These are phyloP conservation scores for Thymelicus lineola DNA, from an alignment of 2,888 invertebrate species.

Conservation along the genomic window DNA sequence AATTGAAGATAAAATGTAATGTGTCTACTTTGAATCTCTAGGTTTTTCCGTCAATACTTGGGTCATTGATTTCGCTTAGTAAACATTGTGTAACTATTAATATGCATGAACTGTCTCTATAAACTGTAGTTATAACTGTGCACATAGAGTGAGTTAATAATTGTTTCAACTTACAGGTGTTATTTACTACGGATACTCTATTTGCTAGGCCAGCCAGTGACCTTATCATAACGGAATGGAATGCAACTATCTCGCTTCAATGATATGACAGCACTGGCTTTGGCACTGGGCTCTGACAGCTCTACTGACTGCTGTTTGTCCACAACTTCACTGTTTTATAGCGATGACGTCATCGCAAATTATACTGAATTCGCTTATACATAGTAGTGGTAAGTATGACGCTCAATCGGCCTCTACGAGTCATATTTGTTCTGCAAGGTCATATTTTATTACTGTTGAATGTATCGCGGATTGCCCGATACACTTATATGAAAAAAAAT, in stretches of 20 bases:
- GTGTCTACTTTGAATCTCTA: too few species aligned
- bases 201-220: slow-evolving; percentile 53
- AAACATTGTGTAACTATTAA: slow-evolving; percentile 18
- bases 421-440: too few species aligned
- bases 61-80: slow-evolving; percentile 3
- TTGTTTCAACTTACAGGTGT: slow-evolving; percentile 59
- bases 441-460: too few species aligned
- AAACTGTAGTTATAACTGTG: background rate
- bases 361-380: too few species aligned
- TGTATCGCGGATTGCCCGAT: too few species aligned
- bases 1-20: too few species aligned
- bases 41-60: too few species aligned
- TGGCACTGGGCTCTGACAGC: too few species aligned
- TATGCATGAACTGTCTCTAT: background rate
- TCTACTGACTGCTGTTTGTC: slow-evolving; percentile 28
- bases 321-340: background rate
- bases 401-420: too few species aligned
- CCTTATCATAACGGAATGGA: slow-evolving; percentile 59
- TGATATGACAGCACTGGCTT: slow-evolving; percentile 38
- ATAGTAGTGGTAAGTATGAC: too few species aligned
- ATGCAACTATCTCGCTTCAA: slow-evolving; percentile 25
- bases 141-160: too few species aligned
- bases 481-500: too few species aligned
- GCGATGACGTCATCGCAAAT: background rate
- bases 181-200: slow-evolving; percentile 48